Conservation (phyloP, 2,888 invertebrate genomes). For the Altica lythri region DNA sequence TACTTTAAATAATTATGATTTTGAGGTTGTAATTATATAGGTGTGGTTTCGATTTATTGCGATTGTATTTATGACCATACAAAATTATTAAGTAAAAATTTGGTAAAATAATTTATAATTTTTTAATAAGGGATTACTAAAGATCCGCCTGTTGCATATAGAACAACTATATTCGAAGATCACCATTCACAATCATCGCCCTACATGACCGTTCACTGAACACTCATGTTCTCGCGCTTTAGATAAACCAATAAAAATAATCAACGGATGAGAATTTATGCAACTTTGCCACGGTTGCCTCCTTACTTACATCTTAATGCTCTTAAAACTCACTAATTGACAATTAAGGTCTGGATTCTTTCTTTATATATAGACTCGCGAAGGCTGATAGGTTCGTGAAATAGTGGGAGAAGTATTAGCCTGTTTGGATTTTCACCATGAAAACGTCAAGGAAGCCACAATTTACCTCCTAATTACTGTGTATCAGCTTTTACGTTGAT, state of each 20-base stretch:
- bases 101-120: too few species aligned
- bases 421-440: constrained; percentile 1
- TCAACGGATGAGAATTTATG: constrained; percentile 53
- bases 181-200: constrained; percentile 50
- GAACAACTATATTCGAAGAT: too few species aligned
- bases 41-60: too few species aligned
- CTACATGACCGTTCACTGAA: constrained; percentile 54
- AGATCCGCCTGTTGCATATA: too few species aligned
- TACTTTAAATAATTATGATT: too few species aligned
- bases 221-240: constrained; percentile 51
- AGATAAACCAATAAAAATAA: constrained; percentile 53
- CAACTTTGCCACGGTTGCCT: constrained; percentile 44
- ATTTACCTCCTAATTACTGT: constrained; percentile 14
- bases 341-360: constrained; percentile 42
- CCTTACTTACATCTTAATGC: constrained; percentile 48
- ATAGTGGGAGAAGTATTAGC: constrained; percentile 14
- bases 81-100: too few species aligned
- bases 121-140: too few species aligned
- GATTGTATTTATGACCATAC: too few species aligned
- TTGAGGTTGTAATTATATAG: too few species aligned
- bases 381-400: constrained; percentile 20
- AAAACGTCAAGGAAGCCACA: constrained; percentile 9
- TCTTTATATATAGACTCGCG: constrained; percentile 30
- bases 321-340: constrained; percentile 48
- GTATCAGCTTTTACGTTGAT: too few species aligned